Evolutionary conservation across 2,797 vertebrate genomes (phyloP).

Genomic region (Babyrousa celebensis): DNA sequence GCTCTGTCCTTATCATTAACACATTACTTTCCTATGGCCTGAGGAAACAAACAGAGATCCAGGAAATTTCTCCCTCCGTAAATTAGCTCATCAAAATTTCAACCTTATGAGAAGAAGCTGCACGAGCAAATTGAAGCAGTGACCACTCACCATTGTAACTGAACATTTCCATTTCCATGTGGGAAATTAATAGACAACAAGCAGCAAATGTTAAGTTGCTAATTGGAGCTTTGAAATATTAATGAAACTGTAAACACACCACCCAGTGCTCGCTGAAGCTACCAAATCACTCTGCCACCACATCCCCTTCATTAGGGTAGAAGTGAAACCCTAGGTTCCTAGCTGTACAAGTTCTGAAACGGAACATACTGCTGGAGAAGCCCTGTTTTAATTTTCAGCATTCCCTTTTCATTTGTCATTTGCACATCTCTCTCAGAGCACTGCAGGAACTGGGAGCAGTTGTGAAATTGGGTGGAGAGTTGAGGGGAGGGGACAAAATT

Average conservation of each 20-base stretch:
- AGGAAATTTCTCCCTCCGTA: constrained; percentile 28
- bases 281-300: background rate
- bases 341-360: background rate
- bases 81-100: constrained; percentile 51
- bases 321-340: background rate
- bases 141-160: constrained; percentile 42
- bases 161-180: constrained; percentile 53
- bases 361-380: background rate
- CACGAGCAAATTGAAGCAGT: constrained; percentile 16
- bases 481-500: background rate
- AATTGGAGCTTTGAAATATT: constrained; percentile 74
- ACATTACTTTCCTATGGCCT: background rate
- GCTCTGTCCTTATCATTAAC: background rate
- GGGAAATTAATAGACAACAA: constrained; percentile 71
- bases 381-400: background rate
- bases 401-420: constrained; percentile 31
- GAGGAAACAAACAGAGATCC: constrained; percentile 45
- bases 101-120: constrained; percentile 8
- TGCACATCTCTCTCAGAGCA: constrained; percentile 10
- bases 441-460: background rate
- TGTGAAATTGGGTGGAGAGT: constrained; percentile 26
- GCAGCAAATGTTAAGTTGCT: constrained; percentile 57
- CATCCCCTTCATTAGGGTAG: constrained; percentile 3
- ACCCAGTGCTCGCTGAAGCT: background rate
- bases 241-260: constrained; percentile 59